Evolutionary conservation across 2,888 invertebrate genomes (phyloP).

Genomic region (Lithophane leautieri): DNA sequence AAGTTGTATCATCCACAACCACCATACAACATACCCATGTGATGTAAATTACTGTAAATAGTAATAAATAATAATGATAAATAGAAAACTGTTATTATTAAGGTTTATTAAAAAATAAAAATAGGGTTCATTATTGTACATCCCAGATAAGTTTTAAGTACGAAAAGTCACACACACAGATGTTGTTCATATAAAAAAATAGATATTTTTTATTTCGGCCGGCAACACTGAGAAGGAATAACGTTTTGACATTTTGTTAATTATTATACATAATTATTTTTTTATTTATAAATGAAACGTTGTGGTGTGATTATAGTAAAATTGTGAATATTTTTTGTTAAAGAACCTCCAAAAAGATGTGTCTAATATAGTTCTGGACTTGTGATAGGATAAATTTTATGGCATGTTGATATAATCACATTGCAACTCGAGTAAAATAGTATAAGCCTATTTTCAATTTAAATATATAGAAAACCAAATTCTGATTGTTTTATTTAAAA

Average conservation of each 20-base stretch:
- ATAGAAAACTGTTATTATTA: conserved; percentile 79
- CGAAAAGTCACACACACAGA: conserved; percentile 77
- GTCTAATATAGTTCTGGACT: conserved; percentile 60
- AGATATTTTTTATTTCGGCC: conserved; percentile 69
- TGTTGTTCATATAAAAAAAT: conserved; percentile 63
- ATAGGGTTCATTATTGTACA: conserved; percentile 74
- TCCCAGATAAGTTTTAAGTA: conserved; percentile 82
- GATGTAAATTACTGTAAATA: conserved; percentile 90
- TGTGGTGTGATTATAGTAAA: conserved; percentile 82
- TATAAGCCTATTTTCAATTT: conserved; percentile 88
- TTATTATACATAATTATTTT: conserved; percentile 80
- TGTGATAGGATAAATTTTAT: conserved; percentile 71
- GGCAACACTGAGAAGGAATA: conserved; percentile 74
- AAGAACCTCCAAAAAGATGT: conserved; percentile 62
- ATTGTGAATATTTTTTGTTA: conserved; percentile 65
- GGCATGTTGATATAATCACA: conserved; percentile 80
- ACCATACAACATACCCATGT: conserved; percentile 83
- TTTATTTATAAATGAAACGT: conserved; percentile 82
- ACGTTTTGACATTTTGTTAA: conserved; percentile 83
- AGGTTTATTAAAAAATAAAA: conserved; percentile 78
- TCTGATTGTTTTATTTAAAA: conserved; percentile 69
- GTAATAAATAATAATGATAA: conserved; percentile 72
- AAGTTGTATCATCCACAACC: conserved; percentile 72
- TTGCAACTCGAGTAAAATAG: conserved; percentile 84
- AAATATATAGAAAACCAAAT: conserved; percentile 82